Conservation (phyloP, 2,888 invertebrate genomes). For the Colostygia pectinataria region DNA sequence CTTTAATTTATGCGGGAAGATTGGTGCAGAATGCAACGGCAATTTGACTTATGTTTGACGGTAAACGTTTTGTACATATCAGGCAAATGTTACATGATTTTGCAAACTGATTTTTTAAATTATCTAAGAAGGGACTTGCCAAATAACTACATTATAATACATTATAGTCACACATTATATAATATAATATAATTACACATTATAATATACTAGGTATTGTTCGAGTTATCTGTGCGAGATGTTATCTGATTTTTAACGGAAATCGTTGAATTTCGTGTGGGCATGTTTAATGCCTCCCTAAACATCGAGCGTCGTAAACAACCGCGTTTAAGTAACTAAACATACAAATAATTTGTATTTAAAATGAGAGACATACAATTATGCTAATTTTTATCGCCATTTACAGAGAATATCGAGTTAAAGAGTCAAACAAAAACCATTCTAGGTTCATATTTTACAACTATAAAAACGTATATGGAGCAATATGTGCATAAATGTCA, state of each 20-base stretch:
- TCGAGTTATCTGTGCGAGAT: too few relatives aligned
- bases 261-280: constrained; percentile 33
- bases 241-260: constrained; percentile 14
- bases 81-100: too few relatives aligned
- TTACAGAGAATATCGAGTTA: constrained; percentile 67
- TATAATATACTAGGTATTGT: too few relatives aligned
- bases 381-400: constrained; percentile 76
- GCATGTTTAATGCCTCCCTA: constrained; percentile 49
- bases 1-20: too few relatives aligned
- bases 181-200: too few relatives aligned
- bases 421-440: constrained; percentile 60
- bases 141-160: too few relatives aligned
- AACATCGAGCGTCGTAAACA: constrained; percentile 60
- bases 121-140: too few relatives aligned
- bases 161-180: too few relatives aligned
- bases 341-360: constrained; percentile 67
- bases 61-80: too few relatives aligned
- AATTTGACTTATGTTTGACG: too few relatives aligned
- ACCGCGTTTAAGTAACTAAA: constrained; percentile 59
- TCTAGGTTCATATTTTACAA: constrained; percentile 79
- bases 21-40: too few relatives aligned
- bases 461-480: constrained; percentile 81
- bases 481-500: constrained; percentile 82
- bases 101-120: too few relatives aligned
- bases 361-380: constrained; percentile 72